These are phyloP conservation scores for Hiodon alosoides DNA, from an alignment of 2,113 vertebrate genomes.

Conservation along the genomic window DNA sequence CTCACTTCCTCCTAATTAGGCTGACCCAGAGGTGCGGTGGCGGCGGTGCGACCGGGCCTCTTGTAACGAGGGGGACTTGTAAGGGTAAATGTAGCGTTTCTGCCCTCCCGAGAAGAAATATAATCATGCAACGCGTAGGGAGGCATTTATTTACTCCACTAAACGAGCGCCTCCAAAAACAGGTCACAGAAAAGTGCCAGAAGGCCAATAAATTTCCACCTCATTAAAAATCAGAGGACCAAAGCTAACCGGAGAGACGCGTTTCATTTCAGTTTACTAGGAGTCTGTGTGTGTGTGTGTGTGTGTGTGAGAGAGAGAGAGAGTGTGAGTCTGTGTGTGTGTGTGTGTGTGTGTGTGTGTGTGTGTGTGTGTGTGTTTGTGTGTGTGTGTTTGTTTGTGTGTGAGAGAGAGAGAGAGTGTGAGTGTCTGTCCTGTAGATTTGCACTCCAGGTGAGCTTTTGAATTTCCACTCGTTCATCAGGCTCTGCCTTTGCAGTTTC, in stretches of 20 bases:
- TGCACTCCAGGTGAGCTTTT: not conserved
- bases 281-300: not conserved
- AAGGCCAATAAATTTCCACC: slow-evolving; percentile 59
- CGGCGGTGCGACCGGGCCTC: slow-evolving; percentile 49
- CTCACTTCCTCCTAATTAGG: slow-evolving; percentile 72
- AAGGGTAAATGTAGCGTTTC: slow-evolving; percentile 62
- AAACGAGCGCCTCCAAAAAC: slow-evolving; percentile 58
- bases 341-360: not conserved
- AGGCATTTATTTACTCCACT: slow-evolving; percentile 73
- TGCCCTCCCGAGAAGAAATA: slow-evolving; percentile 64
- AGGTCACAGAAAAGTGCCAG: slow-evolving; percentile 56
- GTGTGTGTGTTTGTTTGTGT: too few relatives aligned
- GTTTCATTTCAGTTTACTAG: not conserved
- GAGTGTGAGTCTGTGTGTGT: too few relatives aligned
- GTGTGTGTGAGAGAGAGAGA: not conserved
- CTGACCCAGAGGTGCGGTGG: slow-evolving; percentile 67
- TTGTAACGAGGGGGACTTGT: slow-evolving; percentile 62
- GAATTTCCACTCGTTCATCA: not conserved
- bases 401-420: too few relatives aligned
- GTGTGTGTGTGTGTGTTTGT: not conserved
- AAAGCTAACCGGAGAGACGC: slow-evolving; percentile 26
- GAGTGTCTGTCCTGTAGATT: too few relatives aligned
- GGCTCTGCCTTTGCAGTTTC: not conserved
- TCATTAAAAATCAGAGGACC: slow-evolving; percentile 62
- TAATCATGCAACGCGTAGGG: slow-evolving; percentile 53